A percentile compares a stretch with the other conserved stretches of the same genome.
phyloP scores from a whole-genome alignment of 2,113 vertebrate species.

The Rhinichthys klamathensis region DNA sequence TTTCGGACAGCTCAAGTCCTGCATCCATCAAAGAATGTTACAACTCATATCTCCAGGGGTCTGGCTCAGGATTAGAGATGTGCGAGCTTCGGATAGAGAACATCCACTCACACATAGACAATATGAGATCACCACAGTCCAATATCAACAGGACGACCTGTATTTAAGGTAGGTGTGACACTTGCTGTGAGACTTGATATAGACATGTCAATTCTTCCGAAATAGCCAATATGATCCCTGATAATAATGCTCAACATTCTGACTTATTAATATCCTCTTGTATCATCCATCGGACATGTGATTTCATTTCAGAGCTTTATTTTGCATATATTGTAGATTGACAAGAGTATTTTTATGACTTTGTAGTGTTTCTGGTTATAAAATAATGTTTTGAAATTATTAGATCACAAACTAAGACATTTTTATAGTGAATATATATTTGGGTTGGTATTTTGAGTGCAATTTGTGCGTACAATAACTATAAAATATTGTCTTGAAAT shows the following conservation, averaged over 20 bases:
- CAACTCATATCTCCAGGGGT: constrained; percentile 36
- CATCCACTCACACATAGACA: constrained; percentile 20
- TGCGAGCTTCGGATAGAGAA: constrained; percentile 9
- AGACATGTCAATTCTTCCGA: constrained; percentile 37
- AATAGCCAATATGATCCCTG: constrained; percentile 22
- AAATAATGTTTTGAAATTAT: neutral
- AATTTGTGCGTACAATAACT: neutral
- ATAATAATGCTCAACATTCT: constrained; percentile 37
- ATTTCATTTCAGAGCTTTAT: constrained; percentile 7
- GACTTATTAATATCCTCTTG: constrained; percentile 27
- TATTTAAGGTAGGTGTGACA: constrained; percentile 25
- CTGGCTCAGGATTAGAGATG: constrained; percentile 34
- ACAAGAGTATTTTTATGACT: neutral
- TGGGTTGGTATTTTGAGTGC: neutral
- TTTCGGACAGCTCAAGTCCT: constrained; percentile 39
- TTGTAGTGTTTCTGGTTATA: neutral
- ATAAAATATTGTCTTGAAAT: neutral
- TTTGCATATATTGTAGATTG: neutral
- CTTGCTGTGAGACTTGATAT: constrained; percentile 41
- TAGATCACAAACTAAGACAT: neutral
- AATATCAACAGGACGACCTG: constrained; percentile 26
- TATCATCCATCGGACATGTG: neutral
- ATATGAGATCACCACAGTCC: constrained; percentile 28
- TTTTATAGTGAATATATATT: neutral
- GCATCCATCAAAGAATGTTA: constrained; percentile 46